These are phyloP conservation scores for Terebella lapidaria DNA, from an alignment of 2,888 invertebrate genomes.

Conservation along the genomic window DNA sequence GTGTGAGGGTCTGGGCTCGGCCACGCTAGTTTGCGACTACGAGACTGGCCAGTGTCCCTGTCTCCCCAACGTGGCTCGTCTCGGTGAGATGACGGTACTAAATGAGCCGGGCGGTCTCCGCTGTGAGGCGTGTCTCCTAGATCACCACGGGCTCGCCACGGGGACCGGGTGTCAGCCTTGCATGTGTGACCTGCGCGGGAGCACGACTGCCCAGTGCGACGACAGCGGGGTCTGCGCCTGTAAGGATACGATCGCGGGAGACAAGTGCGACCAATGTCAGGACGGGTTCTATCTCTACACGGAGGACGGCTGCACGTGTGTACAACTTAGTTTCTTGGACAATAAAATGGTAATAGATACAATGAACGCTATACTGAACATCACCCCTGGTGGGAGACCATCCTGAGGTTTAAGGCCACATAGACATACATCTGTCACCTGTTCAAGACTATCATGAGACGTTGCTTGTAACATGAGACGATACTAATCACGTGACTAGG, in stretches of 20 bases:
- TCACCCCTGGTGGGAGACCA: too few relatives aligned
- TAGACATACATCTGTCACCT: too few relatives aligned
- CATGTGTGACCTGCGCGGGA: conserved; percentile 21
- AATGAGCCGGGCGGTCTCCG: conserved; percentile 16
- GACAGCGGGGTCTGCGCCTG: conserved; percentile 38
- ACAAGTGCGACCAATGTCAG: conserved; percentile 49
- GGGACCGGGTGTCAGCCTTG: conserved; percentile 24
- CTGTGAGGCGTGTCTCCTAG: conserved; percentile 26
- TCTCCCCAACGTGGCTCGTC: conserved; percentile 38
- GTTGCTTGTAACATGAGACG: too few relatives aligned
- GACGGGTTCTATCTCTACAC: conserved; percentile 58
- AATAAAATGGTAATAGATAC: too few relatives aligned
- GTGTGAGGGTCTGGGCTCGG: conserved; percentile 69
- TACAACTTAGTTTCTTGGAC: too few relatives aligned
- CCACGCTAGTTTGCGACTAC: conserved; percentile 56
- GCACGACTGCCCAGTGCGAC: conserved; percentile 24
- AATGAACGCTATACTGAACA: too few relatives aligned
- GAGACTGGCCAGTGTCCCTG: conserved; percentile 78
- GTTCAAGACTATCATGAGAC: too few relatives aligned
- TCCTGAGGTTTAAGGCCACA: too few relatives aligned
- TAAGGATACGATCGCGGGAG: conserved; percentile 47
- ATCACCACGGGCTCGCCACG: conserved; percentile 25
- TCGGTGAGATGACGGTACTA: conserved; percentile 12
- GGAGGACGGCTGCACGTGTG: conserved; percentile 76
- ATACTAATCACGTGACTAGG: too few relatives aligned